Evolutionary conservation across 2,797 vertebrate genomes (phyloP), one percentile per base, ranked within the genome.

Genomic region (Darevskia mixta): DNA sequence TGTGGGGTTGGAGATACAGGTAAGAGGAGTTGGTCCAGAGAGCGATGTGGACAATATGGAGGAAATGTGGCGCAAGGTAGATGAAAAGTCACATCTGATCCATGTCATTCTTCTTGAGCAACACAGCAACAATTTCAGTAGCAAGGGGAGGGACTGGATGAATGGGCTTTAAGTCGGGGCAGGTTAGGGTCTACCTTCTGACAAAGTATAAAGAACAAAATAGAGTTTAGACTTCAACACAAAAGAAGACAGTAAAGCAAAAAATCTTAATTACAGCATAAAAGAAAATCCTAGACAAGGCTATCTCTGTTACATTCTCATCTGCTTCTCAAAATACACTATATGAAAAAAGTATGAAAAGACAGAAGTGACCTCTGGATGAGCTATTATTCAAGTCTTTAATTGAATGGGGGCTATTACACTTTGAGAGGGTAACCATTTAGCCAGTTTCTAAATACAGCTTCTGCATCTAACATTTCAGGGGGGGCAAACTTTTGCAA

Each of bases 141-240:
- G 73, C 20, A 41, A 43, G 20, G 73, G 38, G 61, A 35, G 41
- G 58, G 38, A 45, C 29, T 67, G 64, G 27, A 82, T 69, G 64
- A 69, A 69, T 69, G 15, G 29, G 35, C 29, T 43, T 82, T 69
- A 17, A 82, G 32, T 29, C 20, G 67, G 17, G 29, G 41, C 41
- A 69, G 41, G 80, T 82, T 29, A 45, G 43, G 45, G 41, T 82
- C 58, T 9, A 45, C n/a, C 27, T 66, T 69, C 66, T 18, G 29
- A 82, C 66, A 82, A 45, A 69, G 29, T 18, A n/a, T 55, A 72
- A 72, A 83, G 82, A 81, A 35, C 29, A 71, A 71, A n/a, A 66
- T 23, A 83, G n/a, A 13, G 67, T 8, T 25, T 83, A 29, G 45
- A 32, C 8, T 11, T 38, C 35, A 35, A 64, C 41, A 49, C 45